Conservation (phyloP, 1,140 invertebrate species). For the Polypedilum vanderplanki region DNA sequence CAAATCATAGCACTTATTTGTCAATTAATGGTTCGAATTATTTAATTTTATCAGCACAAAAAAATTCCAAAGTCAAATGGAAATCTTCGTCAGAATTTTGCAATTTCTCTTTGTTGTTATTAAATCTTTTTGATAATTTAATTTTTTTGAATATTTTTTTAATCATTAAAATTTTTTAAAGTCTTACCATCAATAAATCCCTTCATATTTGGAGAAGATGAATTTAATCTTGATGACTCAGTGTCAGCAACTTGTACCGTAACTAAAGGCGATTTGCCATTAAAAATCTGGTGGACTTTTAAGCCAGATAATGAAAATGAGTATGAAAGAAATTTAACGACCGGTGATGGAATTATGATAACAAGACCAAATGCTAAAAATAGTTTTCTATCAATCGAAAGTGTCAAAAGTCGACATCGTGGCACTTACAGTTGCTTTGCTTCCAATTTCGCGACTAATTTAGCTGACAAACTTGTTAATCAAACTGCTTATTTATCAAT, state of each 20-base stretch:
- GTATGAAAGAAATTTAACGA: neutral
- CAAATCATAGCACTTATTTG: conserved; percentile 44
- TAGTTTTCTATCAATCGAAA: conserved; percentile 41
- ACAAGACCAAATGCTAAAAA: conserved; percentile 37
- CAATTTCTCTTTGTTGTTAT: conserved; percentile 30
- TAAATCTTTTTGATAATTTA: conserved; percentile 34
- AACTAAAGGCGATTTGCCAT: conserved; percentile 49
- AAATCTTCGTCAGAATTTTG: conserved; percentile 9
- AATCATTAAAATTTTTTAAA: conserved; percentile 54
- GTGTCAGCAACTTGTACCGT: conserved; percentile 50
- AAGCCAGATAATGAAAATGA: conserved; percentile 38
- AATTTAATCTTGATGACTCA: conserved; percentile 51
- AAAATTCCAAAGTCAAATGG: neutral
- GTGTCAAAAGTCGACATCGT: conserved; percentile 45
- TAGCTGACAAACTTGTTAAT: conserved; percentile 37
- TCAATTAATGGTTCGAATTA: conserved; percentile 51
- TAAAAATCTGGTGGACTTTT: conserved; percentile 47
- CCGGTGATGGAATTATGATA: conserved; percentile 37
- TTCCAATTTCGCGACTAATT: conserved; percentile 44
- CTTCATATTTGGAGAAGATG: conserved; percentile 49
- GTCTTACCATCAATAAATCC: conserved; percentile 48
- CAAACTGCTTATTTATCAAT: conserved; percentile 33
- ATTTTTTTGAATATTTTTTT: too few species aligned
- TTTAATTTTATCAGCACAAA: neutral
- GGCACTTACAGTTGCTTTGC: conserved; percentile 52